Percentiles rank a stretch among this genome's conserved stretches.
phyloP scores from a whole-genome alignment of 1,140 invertebrate species.

The Mercenaria mercenaria region DNA sequence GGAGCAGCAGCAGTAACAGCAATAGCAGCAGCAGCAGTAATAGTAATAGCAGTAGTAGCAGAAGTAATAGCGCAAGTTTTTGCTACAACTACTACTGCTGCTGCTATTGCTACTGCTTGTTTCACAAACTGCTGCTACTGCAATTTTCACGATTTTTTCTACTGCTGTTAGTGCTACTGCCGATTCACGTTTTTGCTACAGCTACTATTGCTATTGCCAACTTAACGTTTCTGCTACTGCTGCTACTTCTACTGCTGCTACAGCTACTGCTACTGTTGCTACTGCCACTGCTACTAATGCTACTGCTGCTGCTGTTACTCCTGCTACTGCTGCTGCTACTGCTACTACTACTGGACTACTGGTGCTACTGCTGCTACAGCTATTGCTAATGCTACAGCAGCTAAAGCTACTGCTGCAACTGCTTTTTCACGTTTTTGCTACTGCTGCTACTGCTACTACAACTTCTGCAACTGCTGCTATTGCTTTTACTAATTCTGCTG shows the following conservation, averaged over 20 bases:
- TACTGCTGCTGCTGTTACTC: too few relatives aligned
- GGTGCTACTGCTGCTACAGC: neutral
- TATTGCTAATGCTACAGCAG: constrained; percentile 10
- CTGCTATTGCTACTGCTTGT: neutral
- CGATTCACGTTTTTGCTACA: too few relatives aligned
- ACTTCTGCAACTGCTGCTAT: constrained; percentile 47
- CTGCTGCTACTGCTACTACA: constrained; percentile 29
- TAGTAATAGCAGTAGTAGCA: too few relatives aligned
- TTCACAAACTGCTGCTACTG: neutral
- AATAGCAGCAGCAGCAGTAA: too few relatives aligned
- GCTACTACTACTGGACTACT: too few relatives aligned
- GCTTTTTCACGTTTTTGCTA: neutral
- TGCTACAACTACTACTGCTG: constrained; percentile 8
- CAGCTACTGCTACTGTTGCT: too few relatives aligned
- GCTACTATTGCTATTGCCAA: neutral
- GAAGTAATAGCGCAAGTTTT: too few relatives aligned
- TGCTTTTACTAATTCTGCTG: constrained; percentile 36
- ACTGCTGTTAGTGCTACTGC: neutral
- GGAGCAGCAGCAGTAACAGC: too few relatives aligned
- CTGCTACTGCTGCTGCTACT: too few relatives aligned
- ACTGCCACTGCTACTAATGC: too few relatives aligned
- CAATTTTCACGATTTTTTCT: neutral
- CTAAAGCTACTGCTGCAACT: constrained; percentile 5
- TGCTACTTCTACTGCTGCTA: too few relatives aligned
- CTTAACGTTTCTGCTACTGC: too few relatives aligned